Conservation (phyloP, 2,113 vertebrate species). For the Alethe castanea region DNA sequence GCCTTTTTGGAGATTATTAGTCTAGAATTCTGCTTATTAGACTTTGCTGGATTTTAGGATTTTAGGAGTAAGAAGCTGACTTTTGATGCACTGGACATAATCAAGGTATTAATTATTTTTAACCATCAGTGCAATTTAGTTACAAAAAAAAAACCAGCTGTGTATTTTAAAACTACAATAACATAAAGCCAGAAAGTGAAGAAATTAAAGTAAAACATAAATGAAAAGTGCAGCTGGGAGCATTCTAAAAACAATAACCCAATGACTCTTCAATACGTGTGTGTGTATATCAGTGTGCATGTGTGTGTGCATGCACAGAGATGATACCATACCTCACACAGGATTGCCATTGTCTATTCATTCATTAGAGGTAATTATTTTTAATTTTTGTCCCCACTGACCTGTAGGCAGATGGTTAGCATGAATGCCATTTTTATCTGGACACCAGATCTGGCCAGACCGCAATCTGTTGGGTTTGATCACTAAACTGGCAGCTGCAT, state of each 20-base stretch:
- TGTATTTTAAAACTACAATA: background rate
- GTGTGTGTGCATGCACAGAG: background rate
- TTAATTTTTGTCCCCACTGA: slow-evolving; percentile 77
- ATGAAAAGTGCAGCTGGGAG: background rate
- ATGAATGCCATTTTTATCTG: slow-evolving; percentile 78
- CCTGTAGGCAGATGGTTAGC: slow-evolving; percentile 79
- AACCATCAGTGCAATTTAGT: background rate
- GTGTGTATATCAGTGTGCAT: background rate
- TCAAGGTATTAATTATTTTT: background rate
- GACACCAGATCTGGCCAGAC: slow-evolving; percentile 71
- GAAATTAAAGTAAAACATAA: background rate
- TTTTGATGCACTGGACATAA: background rate
- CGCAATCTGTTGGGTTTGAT: slow-evolving; percentile 64
- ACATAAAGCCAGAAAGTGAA: background rate
- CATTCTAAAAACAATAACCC: background rate
- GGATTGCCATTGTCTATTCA: slow-evolving; percentile 73
- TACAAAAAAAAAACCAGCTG: background rate
- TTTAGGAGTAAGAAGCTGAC: background rate
- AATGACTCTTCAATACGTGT: background rate
- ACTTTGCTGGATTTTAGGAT: background rate
- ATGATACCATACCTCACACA: slow-evolving; percentile 66
- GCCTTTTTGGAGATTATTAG: background rate
- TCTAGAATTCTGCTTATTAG: background rate
- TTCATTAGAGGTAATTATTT: slow-evolving; percentile 78
- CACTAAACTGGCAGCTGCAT: slow-evolving; percentile 63